Evolutionary conservation across 2,888 invertebrate species (phyloP).

Genomic region (Apodemia hepburni): DNA sequence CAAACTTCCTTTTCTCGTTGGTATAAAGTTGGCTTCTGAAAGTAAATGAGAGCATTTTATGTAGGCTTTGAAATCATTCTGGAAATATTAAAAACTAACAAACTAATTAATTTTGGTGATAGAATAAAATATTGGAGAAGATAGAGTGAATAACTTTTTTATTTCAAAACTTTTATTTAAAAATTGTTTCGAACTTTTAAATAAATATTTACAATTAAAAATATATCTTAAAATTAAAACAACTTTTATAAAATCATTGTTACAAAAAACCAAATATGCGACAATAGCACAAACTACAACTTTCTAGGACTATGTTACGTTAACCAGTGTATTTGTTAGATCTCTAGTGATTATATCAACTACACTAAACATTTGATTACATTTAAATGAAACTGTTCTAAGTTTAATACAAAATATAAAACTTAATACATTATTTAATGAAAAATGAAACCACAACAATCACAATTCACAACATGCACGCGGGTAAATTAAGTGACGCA

Average conservation of each 20-base stretch:
- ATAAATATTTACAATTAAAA: too few species aligned
- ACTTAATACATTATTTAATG: background rate
- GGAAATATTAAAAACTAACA: background rate
- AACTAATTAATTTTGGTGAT: background rate
- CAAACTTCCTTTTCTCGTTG: conserved; percentile 63
- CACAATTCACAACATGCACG: conserved; percentile 21
- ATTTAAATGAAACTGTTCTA: background rate
- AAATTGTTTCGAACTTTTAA: too few species aligned
- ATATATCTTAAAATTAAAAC: too few species aligned
- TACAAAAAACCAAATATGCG: too few species aligned
- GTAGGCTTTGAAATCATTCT: background rate
- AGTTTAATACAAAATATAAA: background rate
- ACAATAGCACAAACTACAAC: background rate
- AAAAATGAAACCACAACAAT: conserved; percentile 8
- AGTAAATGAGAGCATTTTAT: conserved; percentile 29
- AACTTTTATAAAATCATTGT: too few species aligned
- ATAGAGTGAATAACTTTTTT: background rate
- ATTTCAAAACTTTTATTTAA: background rate
- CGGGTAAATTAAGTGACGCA: conserved; percentile 17
- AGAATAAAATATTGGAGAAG: background rate
- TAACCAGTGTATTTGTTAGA: background rate
- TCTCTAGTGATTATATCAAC: too few species aligned
- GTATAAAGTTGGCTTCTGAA: conserved; percentile 67
- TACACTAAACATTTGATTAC: too few species aligned
- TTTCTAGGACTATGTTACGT: background rate